These are phyloP conservation scores for Andricus curvator DNA, from an alignment of 2,888 invertebrate species.

Conservation along the genomic window DNA sequence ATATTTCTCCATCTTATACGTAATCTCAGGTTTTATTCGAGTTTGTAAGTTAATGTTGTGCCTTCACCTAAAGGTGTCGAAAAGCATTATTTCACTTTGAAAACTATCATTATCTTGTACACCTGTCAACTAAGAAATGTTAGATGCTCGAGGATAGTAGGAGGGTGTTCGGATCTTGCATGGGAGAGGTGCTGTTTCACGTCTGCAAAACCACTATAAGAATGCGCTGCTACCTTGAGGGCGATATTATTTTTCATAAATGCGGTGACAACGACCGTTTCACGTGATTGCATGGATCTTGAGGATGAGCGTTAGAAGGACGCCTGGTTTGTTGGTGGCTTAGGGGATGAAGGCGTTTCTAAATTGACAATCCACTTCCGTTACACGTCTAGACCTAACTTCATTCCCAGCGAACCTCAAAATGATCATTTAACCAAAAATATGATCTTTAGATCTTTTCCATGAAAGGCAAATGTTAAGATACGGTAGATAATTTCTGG, in stretches of 20 bases:
- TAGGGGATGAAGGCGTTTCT: constrained; percentile 41
- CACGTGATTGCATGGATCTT: constrained; percentile 68
- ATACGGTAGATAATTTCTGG: no score
- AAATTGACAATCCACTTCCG: constrained; percentile 48
- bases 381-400: constrained; percentile 7
- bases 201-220: constrained; percentile 25
- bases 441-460: background rate
- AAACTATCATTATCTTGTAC: constrained; percentile 27
- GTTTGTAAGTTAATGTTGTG: background rate
- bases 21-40: constrained; percentile 8
- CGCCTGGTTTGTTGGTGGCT: constrained; percentile 45
- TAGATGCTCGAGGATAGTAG: background rate
- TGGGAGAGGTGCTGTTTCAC: background rate
- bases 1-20: background rate
- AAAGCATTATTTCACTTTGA: constrained; percentile 9
- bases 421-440: background rate
- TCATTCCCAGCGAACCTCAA: background rate
- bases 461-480: background rate
- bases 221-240: constrained; percentile 25
- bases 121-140: constrained; percentile 23
- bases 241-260: constrained; percentile 52
- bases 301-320: constrained; percentile 56
- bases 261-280: constrained; percentile 58
- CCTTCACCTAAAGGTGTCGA: constrained; percentile 20
- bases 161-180: background rate